Evolutionary conservation across 1,140 invertebrate genomes (phyloP), one percentile per base, ranked within the genome.

Genomic region (Drosophila willistoni): DNA sequence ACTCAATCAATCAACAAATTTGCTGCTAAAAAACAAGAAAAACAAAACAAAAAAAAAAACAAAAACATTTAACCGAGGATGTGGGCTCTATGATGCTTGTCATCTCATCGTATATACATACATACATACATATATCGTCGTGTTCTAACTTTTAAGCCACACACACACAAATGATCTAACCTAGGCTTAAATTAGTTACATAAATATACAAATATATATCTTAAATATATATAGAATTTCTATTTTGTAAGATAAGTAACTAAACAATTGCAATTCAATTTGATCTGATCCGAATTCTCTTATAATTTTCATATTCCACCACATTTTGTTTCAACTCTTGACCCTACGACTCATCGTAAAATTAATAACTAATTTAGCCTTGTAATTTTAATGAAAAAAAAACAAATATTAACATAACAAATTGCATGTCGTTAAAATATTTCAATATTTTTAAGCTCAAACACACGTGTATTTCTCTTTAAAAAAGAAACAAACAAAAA

Each of bases 341-440:
- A 29, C 29, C 5, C 29, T 29, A 29, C 29, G 67, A 73, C 66
- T 73, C 71, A 86, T 87, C 77, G 79, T 87, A 84, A 87, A 82
- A 79, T 87, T 76, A 81, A 73, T 61, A 61, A 61, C 14, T 61
- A 61, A 41, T 62, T 62, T 74, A 86, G 82, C 68, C 59, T 76
- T 72, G 57, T 79, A 86, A 44, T 82, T 86, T 87, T 72, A 61
- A 25, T 25, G 22, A 25, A 62, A 51, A 1, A 10, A 51, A 22
- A 29, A 29, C 29, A 29, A 29, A 29, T 29, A 29, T 29, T 22
- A 22, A 51, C 17, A 51, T 4, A 51, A 51, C 17, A 86, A 29
- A 72, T 66, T 86, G 71, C 80, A 89, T 87, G 84, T 89, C 80
- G 84, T 87, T 87, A 87, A 87, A 84, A 84, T 89, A 80, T 89